A percentile compares a stretch with the other conserved stretches of the same genome.
Evolutionary conservation across 2,888 invertebrate genomes (phyloP).

Genomic region (Carabus problematicus): DNA sequence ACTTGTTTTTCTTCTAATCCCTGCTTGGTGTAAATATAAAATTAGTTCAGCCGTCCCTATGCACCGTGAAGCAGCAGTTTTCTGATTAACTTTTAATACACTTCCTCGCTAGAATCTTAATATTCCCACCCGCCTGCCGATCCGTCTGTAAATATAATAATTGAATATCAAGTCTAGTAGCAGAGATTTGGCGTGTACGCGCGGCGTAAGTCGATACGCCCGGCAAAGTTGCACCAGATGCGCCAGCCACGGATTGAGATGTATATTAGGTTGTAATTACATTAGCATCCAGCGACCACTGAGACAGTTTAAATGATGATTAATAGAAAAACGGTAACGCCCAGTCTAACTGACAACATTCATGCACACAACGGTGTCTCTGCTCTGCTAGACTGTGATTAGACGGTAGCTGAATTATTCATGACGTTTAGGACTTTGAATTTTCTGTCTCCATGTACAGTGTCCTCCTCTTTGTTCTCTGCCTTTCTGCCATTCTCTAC

Average conservation of each 20-base stretch:
- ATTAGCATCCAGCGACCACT: constrained; percentile 55
- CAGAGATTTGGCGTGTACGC: background rate
- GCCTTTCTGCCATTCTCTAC: background rate
- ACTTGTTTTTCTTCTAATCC: no score
- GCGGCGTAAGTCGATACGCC: constrained; percentile 11
- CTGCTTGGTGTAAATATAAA: no score
- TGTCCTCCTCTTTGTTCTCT: constrained; percentile 9
- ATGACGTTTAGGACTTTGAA: constrained; percentile 28
- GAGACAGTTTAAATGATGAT: constrained; percentile 58
- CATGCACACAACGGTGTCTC: constrained; percentile 12
- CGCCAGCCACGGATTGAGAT: constrained; percentile 55
- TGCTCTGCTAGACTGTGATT: constrained; percentile 34
- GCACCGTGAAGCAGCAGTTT: background rate
- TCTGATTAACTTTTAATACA: constrained; percentile 32
- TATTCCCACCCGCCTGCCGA: background rate
- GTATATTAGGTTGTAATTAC: constrained; percentile 58
- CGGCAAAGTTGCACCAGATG: constrained; percentile 52
- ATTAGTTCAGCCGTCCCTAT: no score
- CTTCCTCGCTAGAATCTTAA: constrained; percentile 11
- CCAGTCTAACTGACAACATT: constrained; percentile 28
- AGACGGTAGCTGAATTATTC: constrained; percentile 41
- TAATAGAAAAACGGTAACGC: constrained; percentile 53
- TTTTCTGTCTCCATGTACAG: background rate
- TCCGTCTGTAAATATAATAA: constrained; percentile 9
- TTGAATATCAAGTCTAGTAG: constrained; percentile 29